Evolutionary conservation across 2,113 vertebrate genomes (phyloP).

Genomic region (Nothobranchius furzeri): DNA sequence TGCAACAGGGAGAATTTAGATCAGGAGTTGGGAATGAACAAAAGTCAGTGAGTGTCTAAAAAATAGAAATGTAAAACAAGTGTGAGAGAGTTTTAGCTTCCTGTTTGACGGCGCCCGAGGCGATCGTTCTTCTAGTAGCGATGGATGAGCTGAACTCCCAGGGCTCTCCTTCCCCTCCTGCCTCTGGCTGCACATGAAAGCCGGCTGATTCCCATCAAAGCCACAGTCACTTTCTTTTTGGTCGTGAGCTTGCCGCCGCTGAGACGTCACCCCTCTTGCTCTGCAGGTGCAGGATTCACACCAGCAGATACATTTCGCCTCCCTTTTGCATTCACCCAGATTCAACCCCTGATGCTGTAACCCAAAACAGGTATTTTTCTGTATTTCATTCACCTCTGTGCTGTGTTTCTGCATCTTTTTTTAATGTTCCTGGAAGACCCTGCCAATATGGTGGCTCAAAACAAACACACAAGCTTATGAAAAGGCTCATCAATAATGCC

Average conservation of each 20-base stretch:
- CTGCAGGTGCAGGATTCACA: slow-evolving; percentile 29
- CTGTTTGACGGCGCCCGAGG: slow-evolving; percentile 35
- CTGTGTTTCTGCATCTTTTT: slow-evolving; percentile 10
- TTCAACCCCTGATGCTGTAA: slow-evolving; percentile 17
- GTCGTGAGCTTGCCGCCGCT: slow-evolving; percentile 25
- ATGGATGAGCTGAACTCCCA: slow-evolving; percentile 54
- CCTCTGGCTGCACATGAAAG: slow-evolving; percentile 68
- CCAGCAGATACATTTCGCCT: slow-evolving; percentile 15
- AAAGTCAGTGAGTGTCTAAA: slow-evolving; percentile 30
- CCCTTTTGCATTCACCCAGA: slow-evolving; percentile 19
- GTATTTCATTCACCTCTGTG: slow-evolving; percentile 6
- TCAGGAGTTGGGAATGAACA: slow-evolving; percentile 34
- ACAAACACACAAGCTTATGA: slow-evolving; percentile 1
- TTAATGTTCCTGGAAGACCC: not conserved
- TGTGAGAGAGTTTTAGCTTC: slow-evolving; percentile 28
- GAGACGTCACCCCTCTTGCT: slow-evolving; percentile 17
- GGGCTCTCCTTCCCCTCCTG: slow-evolving; percentile 48
- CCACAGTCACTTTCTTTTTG: slow-evolving; percentile 43
- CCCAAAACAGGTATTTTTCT: slow-evolving; percentile 3
- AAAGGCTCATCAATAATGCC: slow-evolving; percentile 32
- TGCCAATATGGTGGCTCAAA: not conserved
- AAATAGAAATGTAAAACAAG: not conserved
- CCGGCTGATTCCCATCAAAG: slow-evolving; percentile 61
- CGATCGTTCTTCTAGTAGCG: slow-evolving; percentile 42
- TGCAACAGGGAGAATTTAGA: slow-evolving; percentile 32